These are phyloP conservation scores for Sarcophilus harrisii DNA, from an alignment of 2,797 vertebrate species.

Conservation along the genomic window DNA sequence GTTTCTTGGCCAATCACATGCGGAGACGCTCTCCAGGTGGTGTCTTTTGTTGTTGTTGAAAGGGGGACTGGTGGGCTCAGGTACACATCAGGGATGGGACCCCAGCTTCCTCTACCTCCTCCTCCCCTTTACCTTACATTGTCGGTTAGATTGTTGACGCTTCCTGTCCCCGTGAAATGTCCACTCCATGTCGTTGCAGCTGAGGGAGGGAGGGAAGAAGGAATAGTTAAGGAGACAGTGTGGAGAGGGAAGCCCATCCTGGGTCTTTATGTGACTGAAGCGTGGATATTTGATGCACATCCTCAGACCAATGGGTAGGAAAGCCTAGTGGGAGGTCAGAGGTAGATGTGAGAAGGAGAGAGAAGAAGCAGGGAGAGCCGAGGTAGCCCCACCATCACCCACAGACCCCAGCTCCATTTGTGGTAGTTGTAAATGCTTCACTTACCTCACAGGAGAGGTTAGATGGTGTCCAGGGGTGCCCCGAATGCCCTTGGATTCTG, in stretches of 20 bases:
- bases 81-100: not conserved
- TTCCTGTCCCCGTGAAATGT: not conserved
- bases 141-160: not conserved
- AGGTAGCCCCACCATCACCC: conserved; percentile 38
- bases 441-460: conserved; percentile 77
- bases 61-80: not conserved
- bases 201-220: not conserved
- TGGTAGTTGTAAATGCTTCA: conserved; percentile 80
- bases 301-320: not conserved
- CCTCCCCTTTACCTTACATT: not conserved
- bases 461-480: conserved; percentile 67
- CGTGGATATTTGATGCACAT: not conserved
- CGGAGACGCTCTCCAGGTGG: not conserved
- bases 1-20: conserved; percentile 50
- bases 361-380: conserved; percentile 36
- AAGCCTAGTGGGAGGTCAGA: not conserved
- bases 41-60: not conserved
- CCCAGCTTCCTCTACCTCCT: not conserved
- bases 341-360: not conserved
- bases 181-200: not conserved
- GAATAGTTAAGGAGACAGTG: not conserved
- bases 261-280: not conserved
- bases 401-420: conserved; percentile 67
- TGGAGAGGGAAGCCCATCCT: not conserved
- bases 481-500: conserved; percentile 42